Conservation (phyloP, 23 tunicate species). For the Trididemnum clinides region DNA sequence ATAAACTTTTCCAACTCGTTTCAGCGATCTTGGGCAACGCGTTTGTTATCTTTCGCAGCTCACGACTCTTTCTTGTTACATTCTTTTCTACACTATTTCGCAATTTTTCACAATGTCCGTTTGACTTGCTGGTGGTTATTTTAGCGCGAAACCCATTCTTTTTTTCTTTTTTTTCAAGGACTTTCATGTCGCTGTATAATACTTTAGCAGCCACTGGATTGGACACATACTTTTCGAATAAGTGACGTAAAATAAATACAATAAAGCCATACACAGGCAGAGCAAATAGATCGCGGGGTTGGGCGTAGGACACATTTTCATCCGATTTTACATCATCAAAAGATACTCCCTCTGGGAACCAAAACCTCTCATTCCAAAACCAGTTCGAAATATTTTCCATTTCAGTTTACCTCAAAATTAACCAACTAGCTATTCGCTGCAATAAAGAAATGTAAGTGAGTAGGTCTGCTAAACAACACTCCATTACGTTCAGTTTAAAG, state of each 20-base stretch:
- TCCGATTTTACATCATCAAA: slow-evolving; percentile 7
- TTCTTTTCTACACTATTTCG: not conserved
- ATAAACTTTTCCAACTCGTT: slow-evolving; percentile 41
- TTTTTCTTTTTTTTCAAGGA: not conserved
- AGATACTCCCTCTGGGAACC: slow-evolving; percentile 41
- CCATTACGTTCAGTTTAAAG: too few relatives aligned
- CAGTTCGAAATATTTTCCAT: slow-evolving; percentile 23
- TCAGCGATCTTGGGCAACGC: slow-evolving; percentile 19
- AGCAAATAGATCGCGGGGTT: slow-evolving; percentile 22
- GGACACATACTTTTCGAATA: slow-evolving; percentile 12
- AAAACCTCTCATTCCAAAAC: slow-evolving; percentile 50
- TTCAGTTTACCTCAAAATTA: too few relatives aligned
- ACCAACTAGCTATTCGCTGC: too few relatives aligned
- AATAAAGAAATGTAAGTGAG: too few relatives aligned
- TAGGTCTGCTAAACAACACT: too few relatives aligned
- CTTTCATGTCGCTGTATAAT: not conserved
- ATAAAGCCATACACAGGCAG: slow-evolving; percentile 28
- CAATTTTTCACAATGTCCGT: not conserved
- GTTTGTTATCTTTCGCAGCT: not conserved
- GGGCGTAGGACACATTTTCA: not conserved
- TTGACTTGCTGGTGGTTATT: not conserved
- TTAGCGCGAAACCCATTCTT: not conserved
- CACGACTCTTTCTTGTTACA: not conserved
- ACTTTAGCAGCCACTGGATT: not conserved
- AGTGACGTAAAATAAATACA: slow-evolving; percentile 13